A percentile compares a stretch with the other conserved stretches of the same genome.
phyloP scores from a whole-genome alignment of 1,140 invertebrate genomes.

The Aphidius gifuensis region DNA sequence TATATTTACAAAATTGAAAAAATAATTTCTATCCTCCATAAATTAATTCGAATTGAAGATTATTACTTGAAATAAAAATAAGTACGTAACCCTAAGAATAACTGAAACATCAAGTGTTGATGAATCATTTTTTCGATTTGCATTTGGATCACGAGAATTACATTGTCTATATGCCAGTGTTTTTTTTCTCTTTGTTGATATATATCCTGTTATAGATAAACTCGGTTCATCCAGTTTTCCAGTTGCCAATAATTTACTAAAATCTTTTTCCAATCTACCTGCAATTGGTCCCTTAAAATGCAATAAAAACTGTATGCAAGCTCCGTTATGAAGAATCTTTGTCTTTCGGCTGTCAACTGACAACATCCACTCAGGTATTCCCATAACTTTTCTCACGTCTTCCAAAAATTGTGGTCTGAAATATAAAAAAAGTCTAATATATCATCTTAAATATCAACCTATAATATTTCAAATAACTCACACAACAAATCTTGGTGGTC shows the following conservation, averaged over 20 bases:
- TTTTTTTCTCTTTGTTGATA: constrained; percentile 67
- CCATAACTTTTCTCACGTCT: constrained; percentile 77
- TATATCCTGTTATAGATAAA: constrained; percentile 75
- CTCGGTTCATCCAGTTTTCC: constrained; percentile 71
- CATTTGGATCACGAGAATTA: constrained; percentile 68
- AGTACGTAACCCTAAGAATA: too few species aligned
- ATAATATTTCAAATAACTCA: constrained; percentile 55
- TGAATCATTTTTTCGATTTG: constrained; percentile 43
- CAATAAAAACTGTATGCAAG: constrained; percentile 83
- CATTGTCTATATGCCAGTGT: constrained; percentile 72
- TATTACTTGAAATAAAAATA: background rate
- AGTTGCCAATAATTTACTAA: constrained; percentile 69
- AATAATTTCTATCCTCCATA: too few species aligned
- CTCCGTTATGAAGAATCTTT: constrained; percentile 69
- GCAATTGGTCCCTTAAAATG: constrained; percentile 84
- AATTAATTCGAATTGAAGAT: too few species aligned
- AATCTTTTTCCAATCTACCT: constrained; percentile 73
- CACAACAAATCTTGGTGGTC: constrained; percentile 83
- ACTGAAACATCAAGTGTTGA: background rate
- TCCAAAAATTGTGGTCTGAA: constrained; percentile 79
- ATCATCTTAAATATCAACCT: too few species aligned
- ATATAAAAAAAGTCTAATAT: constrained; percentile 5
- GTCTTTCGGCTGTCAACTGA: constrained; percentile 80
- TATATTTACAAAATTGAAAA: too few species aligned
- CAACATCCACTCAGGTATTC: constrained; percentile 86